phyloP scores from a whole-genome alignment of 2,888 invertebrate species.

The Oxycera nigricornis region DNA sequence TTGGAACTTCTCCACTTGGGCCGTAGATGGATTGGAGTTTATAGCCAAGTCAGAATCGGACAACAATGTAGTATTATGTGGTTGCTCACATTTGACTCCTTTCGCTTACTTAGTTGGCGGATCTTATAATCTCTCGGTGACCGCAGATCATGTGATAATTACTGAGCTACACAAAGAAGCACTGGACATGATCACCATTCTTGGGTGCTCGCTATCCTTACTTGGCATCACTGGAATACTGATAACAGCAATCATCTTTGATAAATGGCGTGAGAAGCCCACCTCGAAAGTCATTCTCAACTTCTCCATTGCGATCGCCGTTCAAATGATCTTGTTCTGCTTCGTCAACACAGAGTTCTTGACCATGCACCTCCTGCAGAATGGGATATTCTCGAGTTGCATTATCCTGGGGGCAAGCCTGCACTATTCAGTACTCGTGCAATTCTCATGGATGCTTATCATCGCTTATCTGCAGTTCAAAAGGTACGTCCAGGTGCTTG shows the following conservation, averaged over 20 bases:
- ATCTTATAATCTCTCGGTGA: conserved; percentile 52
- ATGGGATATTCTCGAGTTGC: conserved; percentile 61
- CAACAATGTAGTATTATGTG: conserved; percentile 61
- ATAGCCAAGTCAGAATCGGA: conserved; percentile 54
- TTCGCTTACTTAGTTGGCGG: conserved; percentile 66
- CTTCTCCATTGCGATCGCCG: conserved; percentile 68
- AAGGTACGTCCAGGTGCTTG: conserved; percentile 72
- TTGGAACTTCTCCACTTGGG: conserved; percentile 71
- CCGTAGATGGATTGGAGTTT: conserved; percentile 64
- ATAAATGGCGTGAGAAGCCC: conserved; percentile 68
- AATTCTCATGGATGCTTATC: conserved; percentile 77
- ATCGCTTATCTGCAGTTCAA: conserved; percentile 73
- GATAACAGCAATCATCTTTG: conserved; percentile 67
- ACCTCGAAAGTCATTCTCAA: conserved; percentile 72
- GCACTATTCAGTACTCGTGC: conserved; percentile 72
- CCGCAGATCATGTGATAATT: conserved; percentile 54
- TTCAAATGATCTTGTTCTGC: conserved; percentile 64
- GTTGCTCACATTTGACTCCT: conserved; percentile 68
- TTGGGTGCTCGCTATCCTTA: conserved; percentile 68
- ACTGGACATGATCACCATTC: conserved; percentile 67
- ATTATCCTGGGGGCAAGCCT: conserved; percentile 68
- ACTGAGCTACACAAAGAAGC: conserved; percentile 60
- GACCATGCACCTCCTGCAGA: conserved; percentile 54
- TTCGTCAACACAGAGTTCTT: conserved; percentile 56
- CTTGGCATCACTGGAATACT: conserved; percentile 67